Evolutionary conservation across 2,888 invertebrate species (phyloP).

Genomic region (Amblyjoppa fuscipennis): DNA sequence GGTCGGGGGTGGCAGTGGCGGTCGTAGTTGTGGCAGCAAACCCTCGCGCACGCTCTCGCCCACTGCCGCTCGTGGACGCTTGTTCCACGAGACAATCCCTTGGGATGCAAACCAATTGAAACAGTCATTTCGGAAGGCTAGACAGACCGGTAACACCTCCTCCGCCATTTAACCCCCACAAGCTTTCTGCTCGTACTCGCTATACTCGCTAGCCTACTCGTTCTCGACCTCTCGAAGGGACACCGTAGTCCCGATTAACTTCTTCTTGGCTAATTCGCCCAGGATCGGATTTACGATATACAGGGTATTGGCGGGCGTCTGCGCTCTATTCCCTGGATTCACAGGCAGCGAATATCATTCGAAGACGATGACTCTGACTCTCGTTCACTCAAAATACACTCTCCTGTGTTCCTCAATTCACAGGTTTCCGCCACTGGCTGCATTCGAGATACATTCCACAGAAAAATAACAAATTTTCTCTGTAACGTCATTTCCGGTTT

Average conservation of each 20-base stretch:
- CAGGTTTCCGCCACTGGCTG: no score
- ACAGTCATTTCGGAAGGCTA: conserved; percentile 75
- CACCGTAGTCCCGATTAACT: conserved; percentile 60
- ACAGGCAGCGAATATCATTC: neutral
- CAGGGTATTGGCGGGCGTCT: neutral
- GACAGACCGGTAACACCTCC: conserved; percentile 73
- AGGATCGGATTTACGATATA: neutral
- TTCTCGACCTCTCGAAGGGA: conserved; percentile 51
- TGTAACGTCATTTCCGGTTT: no score
- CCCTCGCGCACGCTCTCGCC: conserved; percentile 40
- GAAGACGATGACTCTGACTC: neutral
- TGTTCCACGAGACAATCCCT: conserved; percentile 76
- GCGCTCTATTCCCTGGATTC: neutral
- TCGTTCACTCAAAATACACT: neutral
- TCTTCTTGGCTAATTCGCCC: conserved; percentile 23
- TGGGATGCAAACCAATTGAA: conserved; percentile 79
- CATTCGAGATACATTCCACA: no score
- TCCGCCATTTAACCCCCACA: conserved; percentile 63
- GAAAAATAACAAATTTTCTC: no score
- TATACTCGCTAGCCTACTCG: conserved; percentile 28
- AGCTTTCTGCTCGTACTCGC: conserved; percentile 38
- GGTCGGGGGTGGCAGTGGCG: conserved; percentile 60
- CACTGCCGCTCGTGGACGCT: conserved; percentile 69
- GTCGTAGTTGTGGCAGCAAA: conserved; percentile 63
- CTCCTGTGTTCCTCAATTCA: no score